Conservation (phyloP, 2,113 vertebrate genomes). For the Stigmatopora nigra region DNA sequence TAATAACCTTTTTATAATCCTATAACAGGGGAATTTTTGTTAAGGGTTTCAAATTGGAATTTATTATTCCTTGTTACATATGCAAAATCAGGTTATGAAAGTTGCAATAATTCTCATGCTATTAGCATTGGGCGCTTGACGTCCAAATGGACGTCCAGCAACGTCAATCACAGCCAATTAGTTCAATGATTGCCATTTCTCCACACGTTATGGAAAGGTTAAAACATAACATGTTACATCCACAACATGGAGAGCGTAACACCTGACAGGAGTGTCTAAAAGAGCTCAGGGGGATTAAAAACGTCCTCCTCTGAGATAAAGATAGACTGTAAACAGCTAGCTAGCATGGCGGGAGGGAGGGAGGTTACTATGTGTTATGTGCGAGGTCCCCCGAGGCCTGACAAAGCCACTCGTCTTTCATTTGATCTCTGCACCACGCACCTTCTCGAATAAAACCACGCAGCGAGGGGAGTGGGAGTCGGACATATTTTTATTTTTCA, state of each 20-base stretch:
- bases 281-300: neutral
- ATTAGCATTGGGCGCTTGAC: too few species aligned
- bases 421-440: conserved; percentile 54
- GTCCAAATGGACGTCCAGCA: too few species aligned
- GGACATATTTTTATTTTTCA: conserved; percentile 9
- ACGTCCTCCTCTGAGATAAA: conserved; percentile 11
- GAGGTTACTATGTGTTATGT: conserved; percentile 6
- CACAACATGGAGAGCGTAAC: neutral
- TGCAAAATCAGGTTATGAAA: too few species aligned
- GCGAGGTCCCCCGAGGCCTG: conserved; percentile 25
- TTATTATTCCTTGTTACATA: too few species aligned
- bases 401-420: conserved; percentile 42
- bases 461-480: neutral
- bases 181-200: too few species aligned
- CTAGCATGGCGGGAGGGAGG: neutral
- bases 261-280: neutral
- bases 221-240: neutral
- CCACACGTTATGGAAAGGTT: too few species aligned
- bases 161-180: too few species aligned
- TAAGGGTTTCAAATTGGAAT: too few species aligned
- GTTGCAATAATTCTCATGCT: too few species aligned
- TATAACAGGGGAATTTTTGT: too few species aligned
- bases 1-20: too few species aligned
- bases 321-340: neutral
- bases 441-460: conserved; percentile 16